A percentile compares a stretch with the other conserved stretches of the same genome.
Evolutionary conservation across 1,140 invertebrate genomes (phyloP).

Genomic region (Oppia nitens): DNA sequence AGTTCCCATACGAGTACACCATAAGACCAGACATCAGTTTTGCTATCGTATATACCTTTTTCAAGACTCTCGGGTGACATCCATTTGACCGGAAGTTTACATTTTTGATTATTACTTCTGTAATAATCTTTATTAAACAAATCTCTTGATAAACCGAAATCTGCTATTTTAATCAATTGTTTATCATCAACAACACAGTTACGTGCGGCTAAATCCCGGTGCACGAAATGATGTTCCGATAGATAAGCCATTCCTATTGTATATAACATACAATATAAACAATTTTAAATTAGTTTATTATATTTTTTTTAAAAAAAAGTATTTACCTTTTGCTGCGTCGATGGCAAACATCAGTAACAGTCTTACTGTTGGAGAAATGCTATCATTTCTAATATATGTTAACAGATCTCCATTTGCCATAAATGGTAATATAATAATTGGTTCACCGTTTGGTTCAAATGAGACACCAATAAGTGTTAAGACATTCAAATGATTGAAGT

Average conservation of each 20-base stretch:
- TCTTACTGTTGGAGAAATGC: not conserved
- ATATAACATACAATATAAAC: too few species aligned
- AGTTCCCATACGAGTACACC: conserved; percentile 65
- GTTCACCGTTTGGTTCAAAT: not conserved
- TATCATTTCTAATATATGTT: not conserved
- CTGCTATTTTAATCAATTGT: conserved; percentile 62
- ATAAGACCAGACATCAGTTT: conserved; percentile 66
- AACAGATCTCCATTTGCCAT: conserved; percentile 10
- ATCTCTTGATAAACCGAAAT: conserved; percentile 54
- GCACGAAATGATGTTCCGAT: conserved; percentile 56
- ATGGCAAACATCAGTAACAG: not conserved
- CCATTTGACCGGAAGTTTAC: conserved; percentile 88
- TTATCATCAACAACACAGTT: conserved; percentile 65
- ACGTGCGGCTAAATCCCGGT: conserved; percentile 58
- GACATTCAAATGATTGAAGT: not conserved
- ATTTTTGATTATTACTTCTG: conserved; percentile 73
- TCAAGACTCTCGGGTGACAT: conserved; percentile 88
- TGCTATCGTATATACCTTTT: conserved; percentile 34
- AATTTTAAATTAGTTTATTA: too few species aligned
- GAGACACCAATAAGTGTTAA: not conserved
- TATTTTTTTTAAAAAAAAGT: not conserved
- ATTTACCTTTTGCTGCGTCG: not conserved
- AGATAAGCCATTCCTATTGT: conserved; percentile 86
- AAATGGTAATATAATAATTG: conserved; percentile 6
- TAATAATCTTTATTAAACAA: conserved; percentile 23